Base-by-base conservation (phyloP, 2,888 invertebrate genomes). In the Drosophila koepferae region DNA sequence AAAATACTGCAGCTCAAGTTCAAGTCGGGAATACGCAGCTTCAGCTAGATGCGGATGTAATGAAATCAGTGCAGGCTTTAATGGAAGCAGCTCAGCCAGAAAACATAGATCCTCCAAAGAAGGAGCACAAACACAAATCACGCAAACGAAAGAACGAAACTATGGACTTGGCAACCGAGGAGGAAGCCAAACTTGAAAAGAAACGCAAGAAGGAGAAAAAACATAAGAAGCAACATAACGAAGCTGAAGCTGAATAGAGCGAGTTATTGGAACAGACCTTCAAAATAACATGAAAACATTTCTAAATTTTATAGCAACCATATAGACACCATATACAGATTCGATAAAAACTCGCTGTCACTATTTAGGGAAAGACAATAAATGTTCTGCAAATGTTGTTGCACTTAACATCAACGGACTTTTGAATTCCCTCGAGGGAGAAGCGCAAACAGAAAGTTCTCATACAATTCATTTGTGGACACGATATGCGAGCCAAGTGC, bases 381-480 rank as follows among this genome's bases (percentile, higher is more conserved):
- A 40, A 64, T 43, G 54, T 51, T 31, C 28, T 46, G 77, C 51
- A 59, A 77, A 77, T 77, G 73, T 58, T 54, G 49, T 48, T 58
- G 72, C 76, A 63, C 41, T 65, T 51, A 63, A 66, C 41, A 58
- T 65, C 46, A 59, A 46, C 46, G 18, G 14, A 59, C 43, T 63
- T 53, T 53, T 36, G 16, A 36, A 34, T 23, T 68, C 43, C 62
- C 70, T 44, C 9, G 59, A 49, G 78, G 48, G 41, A 55, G 74
- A 49, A 66, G 55, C 34, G 54, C 78, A 77, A 78, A 74, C 70
- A 77, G 28, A 63, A 69, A 63, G 63, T 59, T 66, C 60, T 38
- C 74, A 62, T 66, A 61, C 74, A 77, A 60, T 65, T 69, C 58
- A 68, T 77, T 77, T 77, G 63, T 53, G n/a, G 43, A 49, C 68